phyloP scores from a whole-genome alignment of 1,140 invertebrate species.

The Hydropsyche tenuis region DNA sequence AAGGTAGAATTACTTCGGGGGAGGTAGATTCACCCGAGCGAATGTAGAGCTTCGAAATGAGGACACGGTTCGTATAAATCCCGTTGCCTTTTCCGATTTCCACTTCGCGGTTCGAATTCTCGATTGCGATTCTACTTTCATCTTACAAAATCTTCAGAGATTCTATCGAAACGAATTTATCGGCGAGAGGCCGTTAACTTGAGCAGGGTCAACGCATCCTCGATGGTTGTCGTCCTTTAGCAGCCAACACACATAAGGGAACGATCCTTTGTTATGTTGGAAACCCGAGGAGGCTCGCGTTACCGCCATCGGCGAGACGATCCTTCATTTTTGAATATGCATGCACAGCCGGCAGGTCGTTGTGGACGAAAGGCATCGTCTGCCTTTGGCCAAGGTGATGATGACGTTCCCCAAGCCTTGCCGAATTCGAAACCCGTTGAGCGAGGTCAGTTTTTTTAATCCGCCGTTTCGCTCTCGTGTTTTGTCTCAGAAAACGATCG shows the following conservation, averaged over 20 bases:
- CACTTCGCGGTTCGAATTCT: too few species aligned
- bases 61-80: too few species aligned
- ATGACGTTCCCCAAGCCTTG: not conserved
- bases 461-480: not conserved
- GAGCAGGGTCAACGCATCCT: slow-evolving; percentile 8
- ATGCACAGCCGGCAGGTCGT: not conserved
- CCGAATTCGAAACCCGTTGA: slow-evolving; percentile 18
- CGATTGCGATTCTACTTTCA: too few species aligned
- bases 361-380: not conserved
- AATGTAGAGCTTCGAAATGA: too few species aligned
- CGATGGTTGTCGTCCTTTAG: slow-evolving; percentile 1
- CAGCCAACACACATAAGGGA: not conserved
- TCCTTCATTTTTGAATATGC: not conserved
- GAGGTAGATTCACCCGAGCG: too few species aligned
- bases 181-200: not conserved
- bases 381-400: slow-evolving; percentile 12
- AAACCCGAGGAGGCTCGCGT: too few species aligned
- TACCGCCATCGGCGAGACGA: too few species aligned
- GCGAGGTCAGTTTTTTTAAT: slow-evolving; percentile 21
- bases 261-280: not conserved
- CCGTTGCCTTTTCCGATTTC: too few species aligned
- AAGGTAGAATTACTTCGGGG: too few species aligned
- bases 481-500: slow-evolving; percentile 3
- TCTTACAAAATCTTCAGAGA: too few species aligned
- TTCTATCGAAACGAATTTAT: too few species aligned